Evolutionary conservation across 2,888 invertebrate genomes (phyloP).

Genomic region (Crocallis elinguaria): DNA sequence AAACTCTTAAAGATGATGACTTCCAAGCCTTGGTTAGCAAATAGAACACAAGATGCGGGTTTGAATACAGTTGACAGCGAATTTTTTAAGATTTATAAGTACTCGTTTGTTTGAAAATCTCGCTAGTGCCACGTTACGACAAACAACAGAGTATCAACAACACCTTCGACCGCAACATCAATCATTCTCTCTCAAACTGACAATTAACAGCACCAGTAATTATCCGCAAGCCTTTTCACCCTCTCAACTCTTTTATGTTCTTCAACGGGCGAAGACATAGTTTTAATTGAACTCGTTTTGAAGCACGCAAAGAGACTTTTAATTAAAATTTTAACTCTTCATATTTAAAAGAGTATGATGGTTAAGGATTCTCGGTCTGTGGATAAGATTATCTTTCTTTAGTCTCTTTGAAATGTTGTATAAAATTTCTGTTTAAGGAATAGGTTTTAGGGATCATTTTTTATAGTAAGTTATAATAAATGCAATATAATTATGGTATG

Average conservation of each 20-base stretch:
- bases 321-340: constrained; percentile 76
- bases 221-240: constrained; percentile 64
- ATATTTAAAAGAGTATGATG: constrained; percentile 66
- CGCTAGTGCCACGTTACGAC: no score
- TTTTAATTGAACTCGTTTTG: constrained; percentile 79
- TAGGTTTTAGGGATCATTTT: no score
- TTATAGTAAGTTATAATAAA: no score
- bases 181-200: constrained; percentile 55
- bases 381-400: constrained; percentile 50
- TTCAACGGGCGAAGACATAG: constrained; percentile 71
- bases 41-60: no score
- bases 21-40: no score
- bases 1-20: no score
- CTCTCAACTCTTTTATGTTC: constrained; percentile 70
- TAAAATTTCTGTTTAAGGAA: no score
- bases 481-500: no score
- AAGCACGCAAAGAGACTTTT: constrained; percentile 72
- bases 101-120: no score
- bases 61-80: no score
- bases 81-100: no score
- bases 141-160: constrained; percentile 2
- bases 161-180: constrained; percentile 30
- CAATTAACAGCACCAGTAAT: constrained; percentile 68
- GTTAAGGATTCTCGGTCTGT: constrained; percentile 49
- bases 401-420: constrained; percentile 33